Evolutionary conservation across 2,113 vertebrate genomes (phyloP).

Genomic region (Phrynocephalus versicolor): DNA sequence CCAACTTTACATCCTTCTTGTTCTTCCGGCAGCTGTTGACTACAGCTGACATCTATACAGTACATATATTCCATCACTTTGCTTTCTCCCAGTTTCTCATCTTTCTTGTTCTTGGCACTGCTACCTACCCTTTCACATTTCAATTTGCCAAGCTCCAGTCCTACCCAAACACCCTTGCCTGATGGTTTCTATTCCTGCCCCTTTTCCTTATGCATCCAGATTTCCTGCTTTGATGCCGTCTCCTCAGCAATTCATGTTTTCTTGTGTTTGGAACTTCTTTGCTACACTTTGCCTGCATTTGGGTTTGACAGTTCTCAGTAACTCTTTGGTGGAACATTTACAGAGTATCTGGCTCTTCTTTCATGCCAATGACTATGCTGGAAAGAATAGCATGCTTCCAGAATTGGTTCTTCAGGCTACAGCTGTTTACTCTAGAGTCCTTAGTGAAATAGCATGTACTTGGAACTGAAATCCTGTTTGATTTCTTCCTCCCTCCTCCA

Average conservation of each 20-base stretch:
- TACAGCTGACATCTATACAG: background rate
- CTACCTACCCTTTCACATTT: background rate
- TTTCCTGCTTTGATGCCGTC: background rate
- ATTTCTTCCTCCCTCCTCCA: background rate
- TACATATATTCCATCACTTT: background rate
- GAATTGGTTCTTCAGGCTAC: background rate
- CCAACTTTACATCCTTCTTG: background rate
- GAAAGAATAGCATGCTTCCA: background rate
- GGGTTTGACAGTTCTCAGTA: no score
- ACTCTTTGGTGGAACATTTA: no score
- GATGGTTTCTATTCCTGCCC: background rate
- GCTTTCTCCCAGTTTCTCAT: conserved; percentile 5
- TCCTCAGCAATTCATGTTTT: background rate
- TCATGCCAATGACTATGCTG: background rate
- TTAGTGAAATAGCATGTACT: conserved; percentile 30
- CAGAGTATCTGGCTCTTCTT: background rate
- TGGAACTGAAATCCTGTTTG: background rate
- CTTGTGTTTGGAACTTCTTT: background rate
- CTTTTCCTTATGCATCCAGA: background rate
- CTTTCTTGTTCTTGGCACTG: conserved; percentile 6
- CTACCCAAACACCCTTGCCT: background rate
- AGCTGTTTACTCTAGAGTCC: conserved; percentile 46
- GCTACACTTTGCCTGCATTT: background rate
- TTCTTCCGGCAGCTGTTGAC: background rate
- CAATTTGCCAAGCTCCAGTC: background rate